These are phyloP conservation scores for Ploceus nigricollis DNA, from an alignment of 2,113 vertebrate species.

Conservation along the genomic window DNA sequence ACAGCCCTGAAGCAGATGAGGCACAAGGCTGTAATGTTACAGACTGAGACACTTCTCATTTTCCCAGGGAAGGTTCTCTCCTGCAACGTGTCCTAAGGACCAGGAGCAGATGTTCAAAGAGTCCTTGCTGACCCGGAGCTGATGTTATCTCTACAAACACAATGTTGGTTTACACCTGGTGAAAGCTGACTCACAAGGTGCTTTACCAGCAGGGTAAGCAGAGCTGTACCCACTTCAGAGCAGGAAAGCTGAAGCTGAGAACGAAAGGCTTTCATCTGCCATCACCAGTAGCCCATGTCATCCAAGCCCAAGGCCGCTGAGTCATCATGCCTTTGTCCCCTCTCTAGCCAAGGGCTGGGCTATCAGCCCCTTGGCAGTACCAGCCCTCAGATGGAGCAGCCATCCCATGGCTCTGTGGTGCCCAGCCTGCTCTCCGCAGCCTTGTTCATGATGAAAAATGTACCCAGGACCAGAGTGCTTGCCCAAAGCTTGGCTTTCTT, in stretches of 20 bases:
- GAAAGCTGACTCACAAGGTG: background rate
- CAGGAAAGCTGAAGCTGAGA: background rate
- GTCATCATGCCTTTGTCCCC: background rate
- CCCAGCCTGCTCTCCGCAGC: background rate
- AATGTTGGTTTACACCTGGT: background rate
- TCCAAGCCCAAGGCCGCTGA: background rate
- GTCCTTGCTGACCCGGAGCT: background rate
- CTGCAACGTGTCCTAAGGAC: background rate
- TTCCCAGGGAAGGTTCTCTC: background rate
- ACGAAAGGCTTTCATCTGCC: background rate
- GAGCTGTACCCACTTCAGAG: background rate
- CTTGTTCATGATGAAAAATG: background rate
- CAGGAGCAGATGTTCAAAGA: background rate
- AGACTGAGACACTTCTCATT: background rate
- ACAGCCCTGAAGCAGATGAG: background rate
- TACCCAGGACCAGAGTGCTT: background rate
- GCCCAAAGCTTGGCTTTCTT: background rate
- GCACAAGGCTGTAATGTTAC: background rate
- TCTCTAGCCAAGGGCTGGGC: background rate
- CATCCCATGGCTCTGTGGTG: background rate
- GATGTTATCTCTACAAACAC: background rate
- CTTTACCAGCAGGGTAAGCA: background rate
- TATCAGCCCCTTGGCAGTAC: accelerated
- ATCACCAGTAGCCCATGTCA: background rate
- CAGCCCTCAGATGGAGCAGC: accelerated